These are phyloP conservation scores for Philaethria dido DNA, from an alignment of 2,888 invertebrate genomes.

Conservation along the genomic window DNA sequence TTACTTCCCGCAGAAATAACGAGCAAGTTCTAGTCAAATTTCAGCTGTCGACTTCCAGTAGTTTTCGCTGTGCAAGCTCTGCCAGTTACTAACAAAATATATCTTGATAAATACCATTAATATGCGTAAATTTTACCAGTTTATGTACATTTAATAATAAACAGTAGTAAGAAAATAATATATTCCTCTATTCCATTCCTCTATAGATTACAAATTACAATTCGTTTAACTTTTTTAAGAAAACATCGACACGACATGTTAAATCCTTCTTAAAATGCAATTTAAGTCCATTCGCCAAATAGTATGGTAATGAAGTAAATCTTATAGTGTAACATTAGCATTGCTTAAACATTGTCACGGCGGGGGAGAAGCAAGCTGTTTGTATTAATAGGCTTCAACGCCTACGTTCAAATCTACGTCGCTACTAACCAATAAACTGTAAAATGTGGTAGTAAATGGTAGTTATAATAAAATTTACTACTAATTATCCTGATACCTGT, in stretches of 20 bases:
- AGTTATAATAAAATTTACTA: constrained; percentile 13
- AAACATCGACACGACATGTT: constrained; percentile 1
- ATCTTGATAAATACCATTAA: too few species aligned
- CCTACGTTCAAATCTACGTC: constrained; percentile 51
- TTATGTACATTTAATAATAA: too few species aligned
- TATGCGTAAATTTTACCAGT: too few species aligned
- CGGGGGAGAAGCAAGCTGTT: constrained; percentile 62
- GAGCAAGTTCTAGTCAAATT: too few species aligned
- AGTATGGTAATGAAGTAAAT: constrained; percentile 45
- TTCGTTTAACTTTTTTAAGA: not conserved
- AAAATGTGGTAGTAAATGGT: constrained; percentile 5
- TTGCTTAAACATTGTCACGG: constrained; percentile 56
- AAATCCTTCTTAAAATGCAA: constrained; percentile 41
- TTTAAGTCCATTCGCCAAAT: constrained; percentile 43
- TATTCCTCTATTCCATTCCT: not conserved
- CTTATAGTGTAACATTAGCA: constrained; percentile 33
- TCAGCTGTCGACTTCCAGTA: too few species aligned
- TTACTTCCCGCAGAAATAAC: too few species aligned
- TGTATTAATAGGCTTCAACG: constrained; percentile 68
- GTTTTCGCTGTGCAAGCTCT: too few species aligned
- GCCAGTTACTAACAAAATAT: too few species aligned
- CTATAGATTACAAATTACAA: not conserved
- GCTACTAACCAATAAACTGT: constrained; percentile 31
- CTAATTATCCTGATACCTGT: constrained; percentile 1
- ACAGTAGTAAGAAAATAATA: not conserved